These are phyloP conservation scores for Zhengitettix transpicula DNA, from an alignment of 2,888 invertebrate species.

Conservation along the genomic window DNA sequence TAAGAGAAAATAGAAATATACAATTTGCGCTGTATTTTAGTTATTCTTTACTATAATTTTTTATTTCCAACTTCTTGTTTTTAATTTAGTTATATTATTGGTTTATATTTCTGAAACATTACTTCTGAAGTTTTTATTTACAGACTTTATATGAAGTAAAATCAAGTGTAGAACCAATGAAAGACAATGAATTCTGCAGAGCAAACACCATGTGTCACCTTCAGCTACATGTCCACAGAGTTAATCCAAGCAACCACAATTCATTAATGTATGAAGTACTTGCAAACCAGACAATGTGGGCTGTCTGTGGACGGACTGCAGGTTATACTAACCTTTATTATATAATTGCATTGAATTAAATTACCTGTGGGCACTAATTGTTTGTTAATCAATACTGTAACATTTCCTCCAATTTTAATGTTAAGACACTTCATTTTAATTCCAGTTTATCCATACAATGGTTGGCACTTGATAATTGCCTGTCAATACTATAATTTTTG, in stretches of 20 bases:
- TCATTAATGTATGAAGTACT: conserved; percentile 86
- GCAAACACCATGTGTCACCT: conserved; percentile 77
- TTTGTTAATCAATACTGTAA: too few species aligned
- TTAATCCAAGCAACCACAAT: conserved; percentile 21
- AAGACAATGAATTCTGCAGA: conserved; percentile 70
- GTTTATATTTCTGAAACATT: not conserved
- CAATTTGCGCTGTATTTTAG: too few species aligned
- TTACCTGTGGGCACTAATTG: too few species aligned
- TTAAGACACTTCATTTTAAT: too few species aligned
- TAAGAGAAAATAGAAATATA: too few species aligned
- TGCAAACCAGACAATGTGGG: conserved; percentile 87
- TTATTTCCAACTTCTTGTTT: too few species aligned
- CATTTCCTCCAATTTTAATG: too few species aligned
- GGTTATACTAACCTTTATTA: conserved; percentile 27
- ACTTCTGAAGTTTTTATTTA: conserved; percentile 15
- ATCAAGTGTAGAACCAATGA: conserved; percentile 60
- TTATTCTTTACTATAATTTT: too few species aligned
- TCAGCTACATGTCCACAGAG: conserved; percentile 52
- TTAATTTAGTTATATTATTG: not conserved
- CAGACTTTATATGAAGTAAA: conserved; percentile 68
- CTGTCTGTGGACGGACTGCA: conserved; percentile 76
- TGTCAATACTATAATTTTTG: too few species aligned
- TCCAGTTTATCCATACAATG: too few species aligned
- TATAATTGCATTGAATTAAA: too few species aligned
- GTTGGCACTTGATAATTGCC: too few species aligned